These are phyloP conservation scores for Diploscapter pachys DNA, from an alignment of 1,140 invertebrate species.

Conservation along the genomic window DNA sequence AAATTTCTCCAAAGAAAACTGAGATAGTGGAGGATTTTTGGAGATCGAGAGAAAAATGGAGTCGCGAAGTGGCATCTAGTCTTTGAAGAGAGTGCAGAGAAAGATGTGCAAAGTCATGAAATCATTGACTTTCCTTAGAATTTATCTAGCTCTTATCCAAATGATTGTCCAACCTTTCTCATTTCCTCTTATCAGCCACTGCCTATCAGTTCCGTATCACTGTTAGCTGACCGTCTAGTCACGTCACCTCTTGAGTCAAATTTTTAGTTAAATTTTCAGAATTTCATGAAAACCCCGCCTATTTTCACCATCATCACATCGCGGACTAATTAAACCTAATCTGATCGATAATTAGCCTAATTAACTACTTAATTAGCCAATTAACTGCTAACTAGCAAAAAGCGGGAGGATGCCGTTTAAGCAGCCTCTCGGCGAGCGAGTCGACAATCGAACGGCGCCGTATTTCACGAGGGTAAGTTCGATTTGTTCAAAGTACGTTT, in stretches of 20 bases:
- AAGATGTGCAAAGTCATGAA: no score
- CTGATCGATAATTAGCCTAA: not conserved
- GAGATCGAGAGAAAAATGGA: no score
- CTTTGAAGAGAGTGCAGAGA: no score
- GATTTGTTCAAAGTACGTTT: slow-evolving; percentile 3
- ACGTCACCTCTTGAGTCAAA: not conserved
- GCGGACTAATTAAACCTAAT: not conserved
- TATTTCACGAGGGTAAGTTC: slow-evolving; percentile 47
- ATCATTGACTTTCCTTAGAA: no score
- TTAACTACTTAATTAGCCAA: not conserved
- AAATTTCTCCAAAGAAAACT: no score
- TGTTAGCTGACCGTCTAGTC: not conserved
- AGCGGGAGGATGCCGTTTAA: slow-evolving; percentile 48
- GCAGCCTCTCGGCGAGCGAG: slow-evolving; percentile 48
- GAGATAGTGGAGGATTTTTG: no score
- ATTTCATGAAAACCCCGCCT: not conserved
- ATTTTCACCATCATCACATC: not conserved
- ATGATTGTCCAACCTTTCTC: no score
- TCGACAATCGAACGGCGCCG: slow-evolving; percentile 46
- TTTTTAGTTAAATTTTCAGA: slow-evolving; percentile 3
- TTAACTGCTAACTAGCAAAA: slow-evolving; percentile 4
- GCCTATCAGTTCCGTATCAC: no score
- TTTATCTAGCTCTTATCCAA: no score
- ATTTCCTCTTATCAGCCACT: no score
- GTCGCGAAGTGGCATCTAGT: no score